Conservation (phyloP, 2,888 invertebrate species). For the Patella ulyssiponensis region DNA sequence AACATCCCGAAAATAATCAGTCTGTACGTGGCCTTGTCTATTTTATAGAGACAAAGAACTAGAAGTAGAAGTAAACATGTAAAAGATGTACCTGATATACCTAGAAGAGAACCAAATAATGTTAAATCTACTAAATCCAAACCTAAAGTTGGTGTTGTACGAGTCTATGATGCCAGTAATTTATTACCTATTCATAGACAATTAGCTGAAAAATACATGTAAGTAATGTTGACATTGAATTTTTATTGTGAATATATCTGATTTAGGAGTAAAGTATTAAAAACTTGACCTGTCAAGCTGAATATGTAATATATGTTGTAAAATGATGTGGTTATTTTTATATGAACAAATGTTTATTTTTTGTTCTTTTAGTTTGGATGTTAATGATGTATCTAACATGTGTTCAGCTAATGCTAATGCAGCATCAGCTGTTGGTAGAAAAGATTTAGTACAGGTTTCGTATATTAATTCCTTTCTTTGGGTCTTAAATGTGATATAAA, state of each 20-base stretch:
- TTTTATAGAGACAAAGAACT: conserved; percentile 33
- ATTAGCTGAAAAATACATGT: conserved; percentile 88
- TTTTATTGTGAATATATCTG: neutral
- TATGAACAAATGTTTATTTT: neutral
- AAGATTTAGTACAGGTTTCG: conserved; percentile 85
- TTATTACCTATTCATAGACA: conserved; percentile 85
- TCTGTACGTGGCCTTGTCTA: conserved; percentile 13
- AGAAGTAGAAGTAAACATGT: conserved; percentile 41
- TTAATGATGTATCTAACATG: conserved; percentile 76
- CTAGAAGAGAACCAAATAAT: conserved; percentile 32
- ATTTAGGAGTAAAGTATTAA: neutral
- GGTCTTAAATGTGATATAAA: neutral
- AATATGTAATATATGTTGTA: neutral
- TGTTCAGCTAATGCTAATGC: conserved; percentile 86
- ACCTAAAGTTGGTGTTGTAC: conserved; percentile 75
- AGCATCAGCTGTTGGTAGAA: conserved; percentile 82
- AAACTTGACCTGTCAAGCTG: neutral
- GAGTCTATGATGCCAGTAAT: conserved; percentile 80
- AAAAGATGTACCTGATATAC: conserved; percentile 21
- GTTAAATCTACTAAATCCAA: conserved; percentile 43
- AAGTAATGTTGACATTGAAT: conserved; percentile 49
- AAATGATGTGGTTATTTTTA: neutral
- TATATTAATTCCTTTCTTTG: no score
- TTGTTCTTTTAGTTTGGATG: conserved; percentile 67
- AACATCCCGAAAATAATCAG: no score